These are phyloP conservation scores for Epiblema foenella DNA, from an alignment of 2,888 invertebrate genomes.

Conservation along the genomic window DNA sequence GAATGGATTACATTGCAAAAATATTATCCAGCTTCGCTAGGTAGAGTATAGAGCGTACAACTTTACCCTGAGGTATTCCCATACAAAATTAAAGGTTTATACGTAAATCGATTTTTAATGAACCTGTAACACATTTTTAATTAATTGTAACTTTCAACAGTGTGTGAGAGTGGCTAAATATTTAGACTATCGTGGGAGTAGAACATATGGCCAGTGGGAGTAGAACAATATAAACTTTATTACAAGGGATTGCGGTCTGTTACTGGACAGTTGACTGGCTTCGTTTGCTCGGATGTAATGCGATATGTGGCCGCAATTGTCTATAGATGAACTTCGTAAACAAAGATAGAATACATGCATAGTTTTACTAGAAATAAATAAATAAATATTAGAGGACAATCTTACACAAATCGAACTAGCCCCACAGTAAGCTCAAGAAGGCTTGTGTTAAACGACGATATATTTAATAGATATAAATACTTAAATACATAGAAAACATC, in stretches of 20 bases:
- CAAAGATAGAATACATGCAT: conserved; percentile 1
- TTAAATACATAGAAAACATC: too few relatives aligned
- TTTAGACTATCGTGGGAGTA: not conserved
- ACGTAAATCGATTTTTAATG: not conserved
- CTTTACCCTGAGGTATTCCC: not conserved
- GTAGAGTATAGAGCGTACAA: not conserved
- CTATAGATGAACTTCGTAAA: not conserved
- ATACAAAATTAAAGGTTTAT: not conserved
- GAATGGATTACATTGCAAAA: not conserved
- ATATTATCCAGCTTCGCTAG: not conserved
- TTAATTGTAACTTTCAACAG: not conserved
- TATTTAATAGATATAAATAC: too few relatives aligned
- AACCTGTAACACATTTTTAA: not conserved
- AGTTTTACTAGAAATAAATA: not conserved
- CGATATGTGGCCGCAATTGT: conserved; percentile 18
- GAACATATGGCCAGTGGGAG: not conserved
- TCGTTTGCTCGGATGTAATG: not conserved
- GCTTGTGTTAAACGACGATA: too few relatives aligned
- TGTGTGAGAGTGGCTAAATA: conserved; percentile 2
- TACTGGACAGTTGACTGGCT: not conserved
- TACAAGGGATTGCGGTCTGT: not conserved
- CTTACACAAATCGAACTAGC: too few relatives aligned
- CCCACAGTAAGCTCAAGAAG: too few relatives aligned
- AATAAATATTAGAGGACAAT: too few relatives aligned
- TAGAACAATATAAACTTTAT: not conserved